These are phyloP conservation scores for Ptilodon capucinus DNA, from an alignment of 2,888 invertebrate genomes.

Conservation along the genomic window DNA sequence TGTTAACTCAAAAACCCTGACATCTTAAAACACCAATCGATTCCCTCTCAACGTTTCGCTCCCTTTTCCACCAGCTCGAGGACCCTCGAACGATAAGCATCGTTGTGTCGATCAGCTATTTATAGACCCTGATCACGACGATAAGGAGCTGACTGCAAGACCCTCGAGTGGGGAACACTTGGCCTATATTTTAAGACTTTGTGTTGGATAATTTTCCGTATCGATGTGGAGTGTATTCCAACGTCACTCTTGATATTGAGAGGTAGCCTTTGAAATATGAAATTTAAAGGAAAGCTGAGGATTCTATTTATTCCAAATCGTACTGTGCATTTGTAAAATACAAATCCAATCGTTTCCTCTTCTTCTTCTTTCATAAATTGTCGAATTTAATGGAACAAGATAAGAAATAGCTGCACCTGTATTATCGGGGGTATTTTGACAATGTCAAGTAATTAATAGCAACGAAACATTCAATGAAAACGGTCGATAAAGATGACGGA, in stretches of 20 bases:
- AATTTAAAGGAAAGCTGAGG: no score
- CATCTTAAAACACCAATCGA: not conserved
- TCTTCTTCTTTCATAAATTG: no score
- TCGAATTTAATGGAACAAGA: no score
- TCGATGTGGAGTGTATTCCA: conserved; percentile 12
- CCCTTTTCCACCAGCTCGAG: not conserved
- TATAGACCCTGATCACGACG: conserved; percentile 32
- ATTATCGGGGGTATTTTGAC: no score
- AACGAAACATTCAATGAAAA: no score
- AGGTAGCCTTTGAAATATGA: not conserved
- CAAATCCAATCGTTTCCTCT: no score
- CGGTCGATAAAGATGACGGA: no score
- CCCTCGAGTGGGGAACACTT: conserved; percentile 28
- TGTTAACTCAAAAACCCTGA: not conserved
- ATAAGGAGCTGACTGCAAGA: conserved; percentile 39
- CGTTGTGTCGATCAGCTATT: conserved; percentile 24
- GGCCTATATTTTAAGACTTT: conserved; percentile 43
- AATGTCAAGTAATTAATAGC: no score
- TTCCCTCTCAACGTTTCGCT: conserved; percentile 1
- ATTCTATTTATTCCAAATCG: no score
- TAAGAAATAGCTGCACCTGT: no score
- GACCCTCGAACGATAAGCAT: conserved; percentile 27
- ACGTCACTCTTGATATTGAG: conserved; percentile 2
- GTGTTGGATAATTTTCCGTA: conserved; percentile 41
- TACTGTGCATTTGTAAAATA: no score